Conservation (phyloP, 2,797 vertebrate species). For the Neosilurus mollespiculum region DNA sequence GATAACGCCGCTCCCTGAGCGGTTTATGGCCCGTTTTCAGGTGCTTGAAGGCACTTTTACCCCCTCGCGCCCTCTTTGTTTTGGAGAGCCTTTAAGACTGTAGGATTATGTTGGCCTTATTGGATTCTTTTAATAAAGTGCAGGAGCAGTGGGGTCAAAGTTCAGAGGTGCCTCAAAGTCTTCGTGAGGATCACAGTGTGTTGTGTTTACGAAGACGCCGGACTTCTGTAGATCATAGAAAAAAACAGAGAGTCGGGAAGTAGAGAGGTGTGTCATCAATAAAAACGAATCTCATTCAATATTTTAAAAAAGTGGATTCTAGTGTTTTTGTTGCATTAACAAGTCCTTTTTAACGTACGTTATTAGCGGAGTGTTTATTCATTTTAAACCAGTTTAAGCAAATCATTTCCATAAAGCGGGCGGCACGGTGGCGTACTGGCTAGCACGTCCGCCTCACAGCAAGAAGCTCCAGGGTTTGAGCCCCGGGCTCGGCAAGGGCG, state of each 20-base stretch:
- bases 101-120: constrained; percentile 22
- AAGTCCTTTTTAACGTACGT: neutral
- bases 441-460: too few species aligned
- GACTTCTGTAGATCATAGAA: neutral
- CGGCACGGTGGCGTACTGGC: too few species aligned
- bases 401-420: neutral
- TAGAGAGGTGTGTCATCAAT: neutral
- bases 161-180: constrained; percentile 22
- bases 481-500: too few species aligned
- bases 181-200: constrained; percentile 10
- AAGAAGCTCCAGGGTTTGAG: too few species aligned
- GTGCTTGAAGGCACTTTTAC: constrained; percentile 25
- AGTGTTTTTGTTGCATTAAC: neutral
- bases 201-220: neutral
- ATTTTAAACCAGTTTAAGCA: too few species aligned
- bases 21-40: constrained; percentile 31
- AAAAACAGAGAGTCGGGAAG: neutral
- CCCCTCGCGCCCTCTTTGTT: neutral
- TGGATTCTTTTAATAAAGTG: constrained; percentile 24
- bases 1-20: constrained; percentile 50
- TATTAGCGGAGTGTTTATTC: neutral
- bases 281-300: neutral
- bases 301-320: neutral
- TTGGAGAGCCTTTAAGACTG: constrained; percentile 26
- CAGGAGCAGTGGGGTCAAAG: constrained; percentile 9